Percentiles rank a stretch among this genome's conserved stretches.
phyloP scores from a whole-genome alignment of 35 echinoderm and acorn worm species.

The Acanthaster planci region DNA sequence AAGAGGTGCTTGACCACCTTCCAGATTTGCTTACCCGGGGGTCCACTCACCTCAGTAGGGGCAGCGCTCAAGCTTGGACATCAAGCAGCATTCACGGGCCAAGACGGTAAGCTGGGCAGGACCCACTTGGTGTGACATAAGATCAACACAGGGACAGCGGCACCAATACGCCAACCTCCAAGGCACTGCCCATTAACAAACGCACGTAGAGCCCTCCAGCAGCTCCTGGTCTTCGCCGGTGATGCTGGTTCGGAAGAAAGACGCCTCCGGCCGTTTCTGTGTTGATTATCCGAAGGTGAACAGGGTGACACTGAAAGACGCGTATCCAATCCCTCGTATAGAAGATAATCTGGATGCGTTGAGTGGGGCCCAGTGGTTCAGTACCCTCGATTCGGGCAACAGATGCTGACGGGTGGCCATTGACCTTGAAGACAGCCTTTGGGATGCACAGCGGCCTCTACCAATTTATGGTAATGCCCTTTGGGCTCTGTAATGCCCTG shows the following conservation, averaged over 20 bases:
- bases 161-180: background rate
- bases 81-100: too few relatives aligned
- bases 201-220: background rate
- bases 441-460: too few relatives aligned
- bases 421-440: conserved; percentile 20
- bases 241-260: conserved; percentile 40
- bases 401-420: conserved; percentile 64
- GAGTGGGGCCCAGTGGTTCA: conserved; percentile 53
- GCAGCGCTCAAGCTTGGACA: too few relatives aligned
- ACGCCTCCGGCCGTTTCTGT: conserved; percentile 37
- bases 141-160: conserved; percentile 8
- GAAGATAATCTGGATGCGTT: conserved; percentile 66
- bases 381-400: conserved; percentile 35
- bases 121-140: background rate
- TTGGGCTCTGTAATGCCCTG: conserved; percentile 34
- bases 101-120: too few relatives aligned
- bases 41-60: too few relatives aligned
- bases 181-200: background rate
- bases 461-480: too few relatives aligned
- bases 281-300: conserved; percentile 54
- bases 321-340: conserved; percentile 58
- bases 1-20: too few relatives aligned
- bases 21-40: too few relatives aligned
- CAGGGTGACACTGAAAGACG: conserved; percentile 47
- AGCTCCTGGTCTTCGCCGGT: conserved; percentile 36